These are phyloP conservation scores for Zapus hudsonius DNA, from an alignment of 2,113 vertebrate species.

Conservation along the genomic window DNA sequence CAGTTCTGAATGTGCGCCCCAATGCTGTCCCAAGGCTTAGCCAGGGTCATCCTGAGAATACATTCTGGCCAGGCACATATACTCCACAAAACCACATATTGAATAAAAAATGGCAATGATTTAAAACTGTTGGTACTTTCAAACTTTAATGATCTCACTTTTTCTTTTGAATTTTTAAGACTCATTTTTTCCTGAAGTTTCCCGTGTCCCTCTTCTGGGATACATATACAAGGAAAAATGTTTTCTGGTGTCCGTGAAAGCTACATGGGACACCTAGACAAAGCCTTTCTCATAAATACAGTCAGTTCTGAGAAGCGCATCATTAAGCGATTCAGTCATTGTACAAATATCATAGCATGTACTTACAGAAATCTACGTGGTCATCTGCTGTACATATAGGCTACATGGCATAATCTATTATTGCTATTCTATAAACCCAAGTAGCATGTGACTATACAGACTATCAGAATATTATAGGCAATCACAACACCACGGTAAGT, in stretches of 20 bases:
- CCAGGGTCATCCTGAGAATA: neutral
- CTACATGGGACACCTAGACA: neutral
- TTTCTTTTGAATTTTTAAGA: constrained; percentile 4
- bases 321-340: neutral
- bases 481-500: neutral
- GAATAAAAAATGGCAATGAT: constrained; percentile 2
- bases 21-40: neutral
- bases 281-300: neutral
- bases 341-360: no score
- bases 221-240: neutral
- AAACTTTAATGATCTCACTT: neutral
- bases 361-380: neutral
- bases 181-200: neutral
- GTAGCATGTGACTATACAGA: neutral
- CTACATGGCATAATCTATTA: neutral
- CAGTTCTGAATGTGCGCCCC: neutral
- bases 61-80: neutral
- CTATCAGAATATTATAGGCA: neutral
- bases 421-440: neutral
- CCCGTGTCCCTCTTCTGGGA: neutral
- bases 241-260: neutral
- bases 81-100: neutral
- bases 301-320: neutral
- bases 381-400: neutral
- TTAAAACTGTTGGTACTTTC: constrained; percentile 7